Conservation (phyloP, 2,797 vertebrate species). For the Echiichthys vipera region DNA sequence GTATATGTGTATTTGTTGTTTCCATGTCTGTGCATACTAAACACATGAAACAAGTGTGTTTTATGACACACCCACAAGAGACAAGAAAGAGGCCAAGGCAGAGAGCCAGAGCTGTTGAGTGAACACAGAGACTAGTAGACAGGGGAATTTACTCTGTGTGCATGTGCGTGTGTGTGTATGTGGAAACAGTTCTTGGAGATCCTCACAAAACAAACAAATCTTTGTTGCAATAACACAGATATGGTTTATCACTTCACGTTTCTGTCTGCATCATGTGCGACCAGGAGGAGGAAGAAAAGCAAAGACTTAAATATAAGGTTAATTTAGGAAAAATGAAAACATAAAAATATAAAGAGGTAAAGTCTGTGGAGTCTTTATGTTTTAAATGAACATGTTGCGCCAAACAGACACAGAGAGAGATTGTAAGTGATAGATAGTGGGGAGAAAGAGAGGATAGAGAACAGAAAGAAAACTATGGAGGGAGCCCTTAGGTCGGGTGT, state of each 20-base stretch:
- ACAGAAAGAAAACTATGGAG: neutral
- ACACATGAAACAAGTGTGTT: neutral
- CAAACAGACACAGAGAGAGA: neutral
- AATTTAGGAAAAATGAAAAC: neutral
- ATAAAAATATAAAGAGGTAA: neutral
- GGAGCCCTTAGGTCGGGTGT: no score
- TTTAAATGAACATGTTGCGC: constrained; percentile 14
- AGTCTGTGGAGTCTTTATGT: neutral
- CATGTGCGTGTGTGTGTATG: constrained; percentile 18
- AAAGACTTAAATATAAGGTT: constrained; percentile 5
- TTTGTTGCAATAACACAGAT: constrained; percentile 63
- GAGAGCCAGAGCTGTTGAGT: constrained; percentile 10
- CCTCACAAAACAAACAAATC: constrained; percentile 55
- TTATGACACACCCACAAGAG: neutral
- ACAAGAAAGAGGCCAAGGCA: neutral
- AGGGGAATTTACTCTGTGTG: constrained; percentile 35
- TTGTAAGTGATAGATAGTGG: neutral
- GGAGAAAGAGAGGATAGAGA: neutral
- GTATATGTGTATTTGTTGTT: neutral
- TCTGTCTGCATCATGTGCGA: constrained; percentile 32
- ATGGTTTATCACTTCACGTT: constrained; percentile 44
- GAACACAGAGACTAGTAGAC: constrained; percentile 21
- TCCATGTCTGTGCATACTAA: neutral
- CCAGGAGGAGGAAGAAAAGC: constrained; percentile 27
- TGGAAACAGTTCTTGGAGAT: constrained; percentile 63